Conservation (phyloP, 2,888 invertebrate species). For the Hanleya hanleyi region DNA sequence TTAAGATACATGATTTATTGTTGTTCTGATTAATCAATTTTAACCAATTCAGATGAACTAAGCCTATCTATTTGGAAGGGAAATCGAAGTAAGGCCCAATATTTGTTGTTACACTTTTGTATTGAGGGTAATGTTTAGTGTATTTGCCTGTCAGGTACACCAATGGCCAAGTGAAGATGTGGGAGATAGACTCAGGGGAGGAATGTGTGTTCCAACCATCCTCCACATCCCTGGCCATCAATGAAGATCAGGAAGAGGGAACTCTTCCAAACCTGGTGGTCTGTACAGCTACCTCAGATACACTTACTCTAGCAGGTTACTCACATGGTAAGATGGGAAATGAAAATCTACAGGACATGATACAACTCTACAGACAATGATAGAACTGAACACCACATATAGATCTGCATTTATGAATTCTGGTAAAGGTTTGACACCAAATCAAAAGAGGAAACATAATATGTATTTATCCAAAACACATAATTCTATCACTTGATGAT, state of each 20-base stretch:
- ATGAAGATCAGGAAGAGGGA: slow-evolving; percentile 52
- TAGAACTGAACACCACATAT: too few species aligned
- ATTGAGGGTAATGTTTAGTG: too few species aligned
- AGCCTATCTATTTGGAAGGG: neutral
- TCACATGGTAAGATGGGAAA: slow-evolving; percentile 65
- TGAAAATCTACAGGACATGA: too few species aligned
- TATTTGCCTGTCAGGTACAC: slow-evolving; percentile 61
- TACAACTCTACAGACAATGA: too few species aligned
- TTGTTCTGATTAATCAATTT: neutral
- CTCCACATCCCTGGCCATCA: slow-evolving; percentile 54
- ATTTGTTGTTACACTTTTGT: neutral
- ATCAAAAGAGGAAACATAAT: too few species aligned
- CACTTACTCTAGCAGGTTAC: slow-evolving; percentile 57
- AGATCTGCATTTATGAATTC: too few species aligned
- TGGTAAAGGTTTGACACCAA: too few species aligned
- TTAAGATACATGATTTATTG: neutral
- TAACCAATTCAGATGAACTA: neutral
- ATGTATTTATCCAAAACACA: too few species aligned
- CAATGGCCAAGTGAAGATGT: slow-evolving; percentile 63
- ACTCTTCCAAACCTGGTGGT: slow-evolving; percentile 55
- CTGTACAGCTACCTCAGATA: slow-evolving; percentile 45
- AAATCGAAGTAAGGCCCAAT: neutral
- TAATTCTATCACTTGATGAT: too few species aligned
- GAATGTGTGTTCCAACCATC: slow-evolving; percentile 61
- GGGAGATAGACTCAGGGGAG: slow-evolving; percentile 54